Evolutionary conservation across 1,140 invertebrate species (phyloP), one percentile per base, ranked within the genome.

Genomic region (Lepidostoma basale): DNA sequence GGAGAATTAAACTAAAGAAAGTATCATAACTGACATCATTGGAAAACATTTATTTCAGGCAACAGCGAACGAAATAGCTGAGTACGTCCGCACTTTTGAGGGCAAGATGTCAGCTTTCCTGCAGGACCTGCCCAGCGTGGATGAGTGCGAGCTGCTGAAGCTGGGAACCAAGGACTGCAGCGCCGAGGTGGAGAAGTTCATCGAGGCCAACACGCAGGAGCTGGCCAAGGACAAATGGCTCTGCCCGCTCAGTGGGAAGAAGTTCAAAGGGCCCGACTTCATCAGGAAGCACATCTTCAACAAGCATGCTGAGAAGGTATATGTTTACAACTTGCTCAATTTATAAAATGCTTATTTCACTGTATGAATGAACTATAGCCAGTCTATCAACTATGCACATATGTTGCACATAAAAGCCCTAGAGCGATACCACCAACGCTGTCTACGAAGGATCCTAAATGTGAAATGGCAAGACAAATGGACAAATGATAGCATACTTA

Each of bases 241-340:
- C 22, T 99, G 98, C 84, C 97, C 98, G 0, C 83, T 99, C 0
- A 98, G 96, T 66, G 97, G 97, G 0, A 99, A 99, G 78, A 99
- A 99, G 78, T 99, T 99, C 80, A 99, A 99, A 80, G 98, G 97
- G 0, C 96, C 98, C 0, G 97, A 99, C 76, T 99, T 98, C 83
- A 97, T 99, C 10, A 89, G 95, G 28, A 99, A 99, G 78, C 98
- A 99, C 78, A 98, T 99, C 42, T 93, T 96, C 73, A 98, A 98
- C 78, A 99, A 99, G 76, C 97, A 99, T 77, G 88, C 80, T 0
- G 98, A 99, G 74, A 98, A 98, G 82, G 89, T 82, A 75, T 56
- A 28, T 47, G 30, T 23, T 49, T 64, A 36, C n/a, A 36, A 36
- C 14, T 12, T 12, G 33, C 14, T 1, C 33, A 36, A 36, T 59